Conservation (phyloP, 2,797 vertebrate genomes). For the Clamator glandarius region DNA sequence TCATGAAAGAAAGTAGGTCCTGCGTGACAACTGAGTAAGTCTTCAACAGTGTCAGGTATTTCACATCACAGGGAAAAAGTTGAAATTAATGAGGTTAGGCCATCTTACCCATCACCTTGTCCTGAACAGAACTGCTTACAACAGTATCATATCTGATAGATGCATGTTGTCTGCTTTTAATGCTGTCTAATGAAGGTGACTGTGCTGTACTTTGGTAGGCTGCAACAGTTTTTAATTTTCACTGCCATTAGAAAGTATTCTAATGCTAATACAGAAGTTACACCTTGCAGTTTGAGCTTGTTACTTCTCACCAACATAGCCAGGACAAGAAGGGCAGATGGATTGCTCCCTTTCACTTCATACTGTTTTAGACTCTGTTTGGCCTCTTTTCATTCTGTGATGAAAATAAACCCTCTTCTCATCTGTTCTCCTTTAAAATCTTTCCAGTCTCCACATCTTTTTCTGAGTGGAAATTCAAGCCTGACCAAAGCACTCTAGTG, state of each 20-base stretch:
- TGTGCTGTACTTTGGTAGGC: neutral
- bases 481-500: neutral
- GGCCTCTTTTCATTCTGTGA: neutral
- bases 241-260: neutral
- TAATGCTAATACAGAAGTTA: neutral
- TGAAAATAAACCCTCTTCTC: rapidly evolving
- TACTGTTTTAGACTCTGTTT: neutral
- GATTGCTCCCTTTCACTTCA: neutral
- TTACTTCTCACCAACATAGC: neutral
- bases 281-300: neutral
- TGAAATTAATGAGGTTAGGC: neutral
- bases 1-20: neutral
- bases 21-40: neutral
- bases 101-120: neutral
- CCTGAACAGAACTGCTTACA: neutral
- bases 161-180: neutral
- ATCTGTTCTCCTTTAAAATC: neutral
- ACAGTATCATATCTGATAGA: neutral
- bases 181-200: neutral
- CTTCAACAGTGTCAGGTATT: neutral
- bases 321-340: neutral
- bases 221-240: neutral
- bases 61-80: neutral
- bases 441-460: neutral
- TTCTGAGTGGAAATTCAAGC: neutral